Evolutionary conservation across 1,140 invertebrate genomes (phyloP).

Genomic region (Copidosoma floridanum): DNA sequence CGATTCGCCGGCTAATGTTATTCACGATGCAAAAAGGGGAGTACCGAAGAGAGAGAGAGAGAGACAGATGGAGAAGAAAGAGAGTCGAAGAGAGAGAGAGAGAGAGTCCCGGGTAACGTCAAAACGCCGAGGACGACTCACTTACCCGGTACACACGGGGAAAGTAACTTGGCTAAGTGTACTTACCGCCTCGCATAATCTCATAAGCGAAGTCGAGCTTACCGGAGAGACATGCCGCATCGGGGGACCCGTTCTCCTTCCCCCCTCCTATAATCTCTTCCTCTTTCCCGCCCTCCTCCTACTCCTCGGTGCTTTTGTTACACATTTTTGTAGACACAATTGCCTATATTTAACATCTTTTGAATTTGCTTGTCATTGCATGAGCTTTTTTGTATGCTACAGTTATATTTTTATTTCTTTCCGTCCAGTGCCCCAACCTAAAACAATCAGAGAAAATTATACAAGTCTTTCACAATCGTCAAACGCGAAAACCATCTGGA

Average conservation of each 20-base stretch:
- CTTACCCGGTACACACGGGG: neutral
- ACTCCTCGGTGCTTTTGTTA: no score
- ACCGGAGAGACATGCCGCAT: neutral
- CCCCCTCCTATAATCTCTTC: no score
- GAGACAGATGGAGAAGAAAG: neutral
- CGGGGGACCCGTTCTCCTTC: neutral
- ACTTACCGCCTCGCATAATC: conserved; percentile 11
- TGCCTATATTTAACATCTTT: no score
- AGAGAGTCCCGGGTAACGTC: neutral
- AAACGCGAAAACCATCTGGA: no score
- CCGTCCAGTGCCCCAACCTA: no score
- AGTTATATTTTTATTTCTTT: no score
- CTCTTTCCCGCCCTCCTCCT: no score
- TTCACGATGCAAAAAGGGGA: conserved; percentile 1
- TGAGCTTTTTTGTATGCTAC: no score
- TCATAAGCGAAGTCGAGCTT: conserved; percentile 11
- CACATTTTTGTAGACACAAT: no score
- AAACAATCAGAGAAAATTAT: no score
- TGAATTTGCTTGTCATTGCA: no score
- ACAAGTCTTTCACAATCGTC: no score
- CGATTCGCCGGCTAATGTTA: neutral
- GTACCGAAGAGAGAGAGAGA: neutral
- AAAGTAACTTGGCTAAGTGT: conserved; percentile 13
- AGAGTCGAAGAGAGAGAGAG: neutral
- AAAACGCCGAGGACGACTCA: neutral